These are phyloP conservation scores for Limulus polyphemus DNA, from an alignment of 2,888 invertebrate species.

Conservation along the genomic window DNA sequence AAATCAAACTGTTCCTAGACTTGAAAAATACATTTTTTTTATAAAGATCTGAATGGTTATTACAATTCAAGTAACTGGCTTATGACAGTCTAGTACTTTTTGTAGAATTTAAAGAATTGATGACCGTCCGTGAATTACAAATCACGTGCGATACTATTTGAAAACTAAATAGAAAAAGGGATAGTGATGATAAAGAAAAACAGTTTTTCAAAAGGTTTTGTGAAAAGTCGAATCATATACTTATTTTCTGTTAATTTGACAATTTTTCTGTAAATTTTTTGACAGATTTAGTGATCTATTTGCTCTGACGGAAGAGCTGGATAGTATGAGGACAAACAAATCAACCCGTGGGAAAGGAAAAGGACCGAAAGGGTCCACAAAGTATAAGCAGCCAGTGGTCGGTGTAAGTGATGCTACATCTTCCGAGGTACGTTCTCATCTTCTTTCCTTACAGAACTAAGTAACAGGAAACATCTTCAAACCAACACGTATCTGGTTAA, in stretches of 20 bases:
- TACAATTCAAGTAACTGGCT: conserved; percentile 2
- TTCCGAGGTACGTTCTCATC: no score
- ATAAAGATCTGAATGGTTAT: no score
- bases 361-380: conserved; percentile 19
- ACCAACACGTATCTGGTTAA: no score
- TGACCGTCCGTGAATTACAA: not conserved
- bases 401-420: conserved; percentile 4
- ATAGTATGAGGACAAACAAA: conserved; percentile 20
- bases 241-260: no score
- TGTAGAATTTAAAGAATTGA: not conserved
- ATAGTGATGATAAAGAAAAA: no score
- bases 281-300: conserved; percentile 26
- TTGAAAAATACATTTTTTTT: no score
- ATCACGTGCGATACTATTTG: not conserved
- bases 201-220: no score
- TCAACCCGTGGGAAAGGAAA: conserved; percentile 19
- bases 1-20: no score
- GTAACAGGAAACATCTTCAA: no score
- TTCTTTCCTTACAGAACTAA: no score
- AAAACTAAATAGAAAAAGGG: no score
- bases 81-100: not conserved
- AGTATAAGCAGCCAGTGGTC: conserved; percentile 16
- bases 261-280: not conserved
- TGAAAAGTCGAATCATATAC: no score
- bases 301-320: conserved; percentile 25